phyloP scores from a whole-genome alignment of 2,113 vertebrate genomes.

The Empidonax traillii region DNA sequence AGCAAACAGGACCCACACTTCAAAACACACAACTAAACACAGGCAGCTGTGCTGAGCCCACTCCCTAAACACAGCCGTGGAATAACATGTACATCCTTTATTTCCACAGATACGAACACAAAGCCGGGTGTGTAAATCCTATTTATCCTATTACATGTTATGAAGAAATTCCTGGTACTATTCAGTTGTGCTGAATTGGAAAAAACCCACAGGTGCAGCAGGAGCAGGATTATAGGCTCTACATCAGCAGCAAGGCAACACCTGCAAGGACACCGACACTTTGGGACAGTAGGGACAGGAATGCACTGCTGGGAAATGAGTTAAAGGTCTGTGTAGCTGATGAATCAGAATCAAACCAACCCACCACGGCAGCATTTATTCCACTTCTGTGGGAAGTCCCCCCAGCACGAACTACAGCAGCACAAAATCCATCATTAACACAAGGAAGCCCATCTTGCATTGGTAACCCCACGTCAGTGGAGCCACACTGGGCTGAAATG shows the following conservation, averaged over 20 bases:
- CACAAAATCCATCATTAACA: not conserved
- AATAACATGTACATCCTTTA: not conserved
- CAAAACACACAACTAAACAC: not conserved
- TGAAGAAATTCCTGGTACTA: not conserved
- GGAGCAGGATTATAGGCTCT: not conserved
- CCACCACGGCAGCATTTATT: not conserved
- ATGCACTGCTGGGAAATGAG: not conserved
- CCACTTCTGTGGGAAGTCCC: not conserved
- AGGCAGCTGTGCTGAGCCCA: not conserved
- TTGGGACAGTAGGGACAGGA: not conserved
- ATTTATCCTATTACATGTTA: not conserved
- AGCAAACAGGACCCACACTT: not conserved
- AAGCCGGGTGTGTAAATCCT: not conserved
- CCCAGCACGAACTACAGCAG: not conserved
- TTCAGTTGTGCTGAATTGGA: not conserved
- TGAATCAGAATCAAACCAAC: not conserved
- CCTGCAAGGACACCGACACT: not conserved
- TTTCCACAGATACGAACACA: not conserved
- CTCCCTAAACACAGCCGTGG: not conserved
- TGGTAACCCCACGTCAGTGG: rapidly evolving
- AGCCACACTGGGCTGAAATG: not conserved
- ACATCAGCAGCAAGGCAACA: not conserved
- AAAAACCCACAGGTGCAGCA: not conserved
- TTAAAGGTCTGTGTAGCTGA: not conserved
- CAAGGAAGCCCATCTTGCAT: not conserved